phyloP scores from a whole-genome alignment of 2,113 vertebrate genomes.

The Callionymus lyra region DNA sequence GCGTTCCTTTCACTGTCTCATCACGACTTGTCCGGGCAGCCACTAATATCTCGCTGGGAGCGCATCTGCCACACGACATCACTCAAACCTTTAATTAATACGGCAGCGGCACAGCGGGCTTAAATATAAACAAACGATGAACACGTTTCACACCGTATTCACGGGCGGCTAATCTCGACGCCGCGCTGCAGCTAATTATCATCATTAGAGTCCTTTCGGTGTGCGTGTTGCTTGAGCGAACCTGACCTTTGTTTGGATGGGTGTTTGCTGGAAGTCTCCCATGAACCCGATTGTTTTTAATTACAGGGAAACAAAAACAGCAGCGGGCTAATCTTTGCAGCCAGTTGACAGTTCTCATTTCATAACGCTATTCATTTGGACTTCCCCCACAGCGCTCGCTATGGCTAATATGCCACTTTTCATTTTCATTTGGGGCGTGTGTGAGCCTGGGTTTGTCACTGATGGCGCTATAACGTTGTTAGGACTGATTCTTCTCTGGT shows the following conservation, averaged over 20 bases:
- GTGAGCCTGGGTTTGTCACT: slow-evolving; percentile 7
- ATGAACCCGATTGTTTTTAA: background rate
- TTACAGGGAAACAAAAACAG: slow-evolving; percentile 18
- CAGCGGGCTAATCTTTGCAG: slow-evolving; percentile 33
- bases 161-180: slow-evolving; percentile 26
- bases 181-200: slow-evolving; percentile 22
- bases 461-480: slow-evolving; percentile 33
- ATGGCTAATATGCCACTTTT: slow-evolving; percentile 41
- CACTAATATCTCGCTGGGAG: slow-evolving; percentile 23
- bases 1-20: slow-evolving; percentile 6
- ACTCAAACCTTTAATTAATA: slow-evolving; percentile 47
- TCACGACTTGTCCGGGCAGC: slow-evolving; percentile 4
- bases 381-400: slow-evolving; percentile 26
- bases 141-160: slow-evolving; percentile 21
- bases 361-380: slow-evolving; percentile 50
- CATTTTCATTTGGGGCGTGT: slow-evolving; percentile 29
- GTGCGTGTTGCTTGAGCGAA: slow-evolving; percentile 15
- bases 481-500: slow-evolving; percentile 35
- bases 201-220: slow-evolving; percentile 13
- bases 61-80: slow-evolving; percentile 34
- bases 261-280: slow-evolving; percentile 13
- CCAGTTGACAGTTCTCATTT: slow-evolving; percentile 42
- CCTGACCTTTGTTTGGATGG: slow-evolving; percentile 29
- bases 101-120: slow-evolving; percentile 7
- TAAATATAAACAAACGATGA: slow-evolving; percentile 30